Conservation (phyloP, 1,140 invertebrate genomes). For the Halyomorpha halys region DNA sequence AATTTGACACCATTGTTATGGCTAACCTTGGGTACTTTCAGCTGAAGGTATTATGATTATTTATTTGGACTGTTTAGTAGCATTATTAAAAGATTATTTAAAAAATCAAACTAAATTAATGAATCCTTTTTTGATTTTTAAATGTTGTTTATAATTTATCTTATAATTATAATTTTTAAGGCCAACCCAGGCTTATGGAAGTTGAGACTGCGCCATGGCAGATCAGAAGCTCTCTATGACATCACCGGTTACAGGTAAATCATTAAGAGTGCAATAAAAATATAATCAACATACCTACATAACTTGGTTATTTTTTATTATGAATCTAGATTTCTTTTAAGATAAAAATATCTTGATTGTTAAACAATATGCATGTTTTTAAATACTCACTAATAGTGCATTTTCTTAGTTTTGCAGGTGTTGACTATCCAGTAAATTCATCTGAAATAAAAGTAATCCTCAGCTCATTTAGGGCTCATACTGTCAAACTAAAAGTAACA, state of each 20-base stretch:
- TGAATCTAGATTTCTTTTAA: too few species aligned
- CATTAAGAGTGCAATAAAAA: neutral
- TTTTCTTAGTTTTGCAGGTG: constrained; percentile 54
- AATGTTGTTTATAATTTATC: too few species aligned
- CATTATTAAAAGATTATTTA: too few species aligned
- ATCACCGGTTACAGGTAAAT: constrained; percentile 48
- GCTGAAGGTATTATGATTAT: constrained; percentile 50
- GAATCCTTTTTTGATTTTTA: too few species aligned
- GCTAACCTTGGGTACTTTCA: constrained; percentile 98
- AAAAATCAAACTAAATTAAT: too few species aligned
- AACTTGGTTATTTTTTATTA: neutral
- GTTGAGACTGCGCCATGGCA: constrained; percentile 73
- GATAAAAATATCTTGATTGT: neutral
- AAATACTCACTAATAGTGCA: too few species aligned
- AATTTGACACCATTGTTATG: constrained; percentile 98
- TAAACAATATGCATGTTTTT: too few species aligned
- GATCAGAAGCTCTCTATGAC: constrained; percentile 89
- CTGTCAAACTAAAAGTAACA: constrained; percentile 79
- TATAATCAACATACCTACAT: too few species aligned
- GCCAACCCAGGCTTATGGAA: constrained; percentile 95
- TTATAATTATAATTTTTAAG: neutral
- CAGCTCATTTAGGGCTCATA: constrained; percentile 78
- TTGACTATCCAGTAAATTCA: constrained; percentile 54
- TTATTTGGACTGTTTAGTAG: neutral
- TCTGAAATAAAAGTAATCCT: constrained; percentile 74